Percentiles rank a stretch among this genome's conserved stretches.
Evolutionary conservation across 2,113 vertebrate genomes (phyloP).

Genomic region (Callocephalon fimbriatum): DNA sequence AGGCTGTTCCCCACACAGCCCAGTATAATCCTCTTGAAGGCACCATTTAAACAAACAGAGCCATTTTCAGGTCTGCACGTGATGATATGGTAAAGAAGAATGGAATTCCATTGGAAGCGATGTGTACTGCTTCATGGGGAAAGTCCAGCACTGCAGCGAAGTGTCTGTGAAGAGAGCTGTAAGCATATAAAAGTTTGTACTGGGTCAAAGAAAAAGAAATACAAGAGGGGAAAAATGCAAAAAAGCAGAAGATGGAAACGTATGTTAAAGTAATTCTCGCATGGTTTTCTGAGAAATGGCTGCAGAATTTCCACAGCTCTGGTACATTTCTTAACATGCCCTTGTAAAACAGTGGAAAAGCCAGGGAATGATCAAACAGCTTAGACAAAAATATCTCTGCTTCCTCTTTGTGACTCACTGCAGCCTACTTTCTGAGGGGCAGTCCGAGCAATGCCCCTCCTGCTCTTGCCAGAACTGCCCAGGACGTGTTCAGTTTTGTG

Average conservation of each 20-base stretch:
- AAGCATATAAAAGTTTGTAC: not conserved
- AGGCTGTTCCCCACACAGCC: fast-evolving
- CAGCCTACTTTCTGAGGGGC: not conserved
- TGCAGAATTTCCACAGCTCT: constrained; percentile 60
- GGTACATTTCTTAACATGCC: constrained; percentile 26
- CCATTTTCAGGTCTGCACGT: fast-evolving
- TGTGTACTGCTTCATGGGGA: fast-evolving
- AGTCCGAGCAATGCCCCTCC: not conserved
- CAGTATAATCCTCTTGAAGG: fast-evolving
- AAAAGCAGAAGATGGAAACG: constrained; percentile 48
- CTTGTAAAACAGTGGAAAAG: constrained; percentile 51
- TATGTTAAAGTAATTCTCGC: constrained; percentile 30
- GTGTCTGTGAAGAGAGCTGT: not conserved
- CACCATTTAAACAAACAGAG: fast-evolving
- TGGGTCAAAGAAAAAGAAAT: constrained; percentile 13
- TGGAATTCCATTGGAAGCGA: fast-evolving
- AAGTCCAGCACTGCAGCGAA: not conserved
- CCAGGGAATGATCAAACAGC: not conserved
- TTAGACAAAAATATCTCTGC: not conserved
- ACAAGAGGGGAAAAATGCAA: not conserved
- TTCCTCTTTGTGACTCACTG: not conserved
- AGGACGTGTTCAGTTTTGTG: not conserved
- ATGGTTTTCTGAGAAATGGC: constrained; percentile 59
- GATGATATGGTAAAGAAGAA: not conserved
- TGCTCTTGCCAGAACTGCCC: not conserved